A percentile compares a stretch with the other conserved stretches of the same genome.
Conservation (phyloP, 2,888 invertebrate genomes). For the Eueremaeus valkanovi region DNA sequence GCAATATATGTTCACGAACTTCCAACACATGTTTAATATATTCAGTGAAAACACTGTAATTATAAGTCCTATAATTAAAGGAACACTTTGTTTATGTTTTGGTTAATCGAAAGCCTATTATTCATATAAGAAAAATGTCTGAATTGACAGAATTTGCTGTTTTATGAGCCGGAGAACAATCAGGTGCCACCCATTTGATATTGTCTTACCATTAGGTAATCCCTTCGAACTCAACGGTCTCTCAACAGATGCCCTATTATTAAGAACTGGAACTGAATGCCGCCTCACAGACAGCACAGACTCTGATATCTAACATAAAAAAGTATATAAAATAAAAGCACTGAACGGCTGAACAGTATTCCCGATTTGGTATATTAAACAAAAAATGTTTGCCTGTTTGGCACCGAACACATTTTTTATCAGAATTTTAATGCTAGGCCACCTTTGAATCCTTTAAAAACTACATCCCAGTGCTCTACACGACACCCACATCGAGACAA, state of each 20-base stretch:
- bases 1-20: background rate
- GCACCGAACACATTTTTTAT: background rate
- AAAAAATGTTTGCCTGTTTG: background rate
- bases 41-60: background rate
- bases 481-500: background rate
- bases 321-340: background rate
- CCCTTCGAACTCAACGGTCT: background rate
- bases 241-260: background rate
- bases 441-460: background rate
- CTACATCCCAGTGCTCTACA: background rate
- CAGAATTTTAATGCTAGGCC: background rate
- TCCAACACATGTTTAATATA: background rate
- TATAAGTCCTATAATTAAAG: background rate
- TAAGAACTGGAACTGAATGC: background rate
- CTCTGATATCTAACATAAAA: background rate
- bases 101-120: background rate
- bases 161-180: background rate
- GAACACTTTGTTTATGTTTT: constrained; percentile 4
- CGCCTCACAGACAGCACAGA: background rate
- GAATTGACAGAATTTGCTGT: background rate
- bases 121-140: background rate
- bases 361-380: background rate
- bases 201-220: constrained; percentile 8
- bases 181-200: constrained; percentile 4
- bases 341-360: background rate